Evolutionary conservation across 2,113 vertebrate species (phyloP).

Genomic region (Mionectes macconnelli): DNA sequence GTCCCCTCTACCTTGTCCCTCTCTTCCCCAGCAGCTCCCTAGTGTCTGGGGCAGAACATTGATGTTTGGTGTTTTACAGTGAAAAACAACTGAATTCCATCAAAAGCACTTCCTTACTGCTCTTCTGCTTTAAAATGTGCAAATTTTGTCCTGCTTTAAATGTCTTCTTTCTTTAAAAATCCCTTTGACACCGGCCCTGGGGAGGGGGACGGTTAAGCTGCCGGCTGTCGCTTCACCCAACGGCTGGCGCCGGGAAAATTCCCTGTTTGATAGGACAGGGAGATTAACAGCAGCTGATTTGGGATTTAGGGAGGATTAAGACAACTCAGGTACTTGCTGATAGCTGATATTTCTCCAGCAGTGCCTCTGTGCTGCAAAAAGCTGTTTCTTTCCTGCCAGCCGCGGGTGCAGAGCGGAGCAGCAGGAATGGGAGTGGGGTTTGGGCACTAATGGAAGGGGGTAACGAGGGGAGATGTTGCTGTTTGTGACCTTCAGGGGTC

Average conservation of each 20-base stretch:
- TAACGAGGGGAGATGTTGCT: rapidly evolving
- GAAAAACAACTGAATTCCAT: background rate
- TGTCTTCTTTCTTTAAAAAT: background rate
- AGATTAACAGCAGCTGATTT: conserved; percentile 30
- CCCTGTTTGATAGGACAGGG: background rate
- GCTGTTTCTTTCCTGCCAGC: background rate
- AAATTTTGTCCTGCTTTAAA: background rate
- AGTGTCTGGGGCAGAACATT: rapidly evolving
- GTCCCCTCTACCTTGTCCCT: background rate
- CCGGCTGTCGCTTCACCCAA: background rate
- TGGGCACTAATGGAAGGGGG: background rate
- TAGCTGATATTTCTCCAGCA: conserved; percentile 41
- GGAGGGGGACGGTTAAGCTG: background rate
- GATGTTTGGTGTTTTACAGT: background rate
- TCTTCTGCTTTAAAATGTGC: background rate
- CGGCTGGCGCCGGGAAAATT: background rate
- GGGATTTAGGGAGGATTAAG: conserved; percentile 59
- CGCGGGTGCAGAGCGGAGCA: background rate
- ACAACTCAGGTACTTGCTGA: conserved; percentile 42
- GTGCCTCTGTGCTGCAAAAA: background rate
- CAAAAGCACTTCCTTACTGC: background rate
- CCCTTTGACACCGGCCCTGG: background rate
- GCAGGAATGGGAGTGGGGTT: background rate
- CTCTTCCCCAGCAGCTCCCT: background rate
- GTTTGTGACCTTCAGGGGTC: background rate